Base-by-base conservation (phyloP, 37 sponge, comb jelly and placozoan genomes). In the Diacarnus erythraeanus region DNA sequence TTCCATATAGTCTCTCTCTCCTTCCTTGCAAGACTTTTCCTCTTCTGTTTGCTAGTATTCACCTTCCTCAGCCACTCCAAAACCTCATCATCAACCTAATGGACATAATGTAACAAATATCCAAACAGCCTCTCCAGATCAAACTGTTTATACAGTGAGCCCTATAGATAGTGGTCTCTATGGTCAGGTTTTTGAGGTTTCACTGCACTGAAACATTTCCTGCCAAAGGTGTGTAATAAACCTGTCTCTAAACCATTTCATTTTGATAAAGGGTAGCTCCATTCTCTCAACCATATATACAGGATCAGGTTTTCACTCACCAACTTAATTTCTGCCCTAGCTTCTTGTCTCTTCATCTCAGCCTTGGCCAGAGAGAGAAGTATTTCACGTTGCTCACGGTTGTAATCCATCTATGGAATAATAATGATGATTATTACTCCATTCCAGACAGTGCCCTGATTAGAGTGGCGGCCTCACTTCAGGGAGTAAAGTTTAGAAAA, bases 261-360 rank as follows among this genome's bases (percentile, higher is more conserved):
- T n/a, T n/a, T n/a, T n/a, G n/a, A n/a, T n/a, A n/a, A n/a, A n/a
- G n/a, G n/a, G n/a, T n/a, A n/a, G n/a, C n/a, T n/a, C n/a, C n/a
- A n/a, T n/a, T n/a, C n/a, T n/a, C n/a, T n/a, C n/a, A n/a, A n/a
- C n/a, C n/a, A n/a, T n/a, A n/a, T n/a, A n/a, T n/a, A n/a, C n/a
- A n/a, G n/a, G n/a, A n/a, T n/a, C n/a, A n/a, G n/a, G n/a, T n/a
- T n/a, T n/a, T n/a, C 56, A 43, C 76, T 69, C n/a, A 86, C 82
- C 42, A 86, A 83, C 33, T 83, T 38, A 22, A 80, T 30, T 22
- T 82, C 38, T 38, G 58, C 57, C 42, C 64, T 76, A 22, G 74
- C 2, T 33, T 81, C 87, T 40, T 93, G 91, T 43, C 72, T 71
- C 54, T 83, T 65, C 84, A 93, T 89, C 71, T 93, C 94, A 25